Base-by-base conservation (phyloP, 2,888 invertebrate species). In the Ashinkailepas kermadecensis region DNA sequence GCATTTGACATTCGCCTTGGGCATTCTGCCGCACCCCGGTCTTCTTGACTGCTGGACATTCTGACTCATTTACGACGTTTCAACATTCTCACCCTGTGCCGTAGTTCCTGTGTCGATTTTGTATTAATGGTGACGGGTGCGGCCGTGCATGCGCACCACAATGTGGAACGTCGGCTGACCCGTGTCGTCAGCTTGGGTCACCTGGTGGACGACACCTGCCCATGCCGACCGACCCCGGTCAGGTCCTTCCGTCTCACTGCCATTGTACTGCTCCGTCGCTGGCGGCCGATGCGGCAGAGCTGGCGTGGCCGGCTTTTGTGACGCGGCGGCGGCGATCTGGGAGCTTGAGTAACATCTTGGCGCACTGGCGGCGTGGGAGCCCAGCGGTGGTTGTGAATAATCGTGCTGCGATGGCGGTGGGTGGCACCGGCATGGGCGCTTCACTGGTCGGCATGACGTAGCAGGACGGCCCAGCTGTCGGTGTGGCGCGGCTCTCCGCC, bases 121-220 rank as follows among this genome's bases (percentile, higher is more conserved):
- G 54, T 74, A 74, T 74, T 74, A 74, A 74, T 74, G 74, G 74
- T 39, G 39, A 56, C 74, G 54, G 74, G 18, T 8, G 74, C 56
- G 8, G 74, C 67, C 23, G 67, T 15, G 67, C 15, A 54, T 25
- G 70, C 74, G 74, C 23, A 4, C 54, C 23, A 10, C 18, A 21
- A 56, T 23, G 74, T 74, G 74, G 74, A 74, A 12, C 74, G 74
- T 10, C 23, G 65, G 10, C 54, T 11, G 74, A 74, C 56, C 74
- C 21, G 21, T 54, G 74, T 18, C 54, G 74, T 70, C 70, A 56
- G 18, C 65, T 39, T 4, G 21, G 74, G 74, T 74, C 74, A 56
- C 39, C 12, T 59, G 59, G 15, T 59, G 59, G 59, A 59, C 15
- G 59, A 11, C 59, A 59, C 1, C 59, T 59, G 59, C 11, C 59